These are phyloP conservation scores for Bergia puertoricense DNA, from an alignment of 92 coral and sea anemone species.

Conservation along the genomic window DNA sequence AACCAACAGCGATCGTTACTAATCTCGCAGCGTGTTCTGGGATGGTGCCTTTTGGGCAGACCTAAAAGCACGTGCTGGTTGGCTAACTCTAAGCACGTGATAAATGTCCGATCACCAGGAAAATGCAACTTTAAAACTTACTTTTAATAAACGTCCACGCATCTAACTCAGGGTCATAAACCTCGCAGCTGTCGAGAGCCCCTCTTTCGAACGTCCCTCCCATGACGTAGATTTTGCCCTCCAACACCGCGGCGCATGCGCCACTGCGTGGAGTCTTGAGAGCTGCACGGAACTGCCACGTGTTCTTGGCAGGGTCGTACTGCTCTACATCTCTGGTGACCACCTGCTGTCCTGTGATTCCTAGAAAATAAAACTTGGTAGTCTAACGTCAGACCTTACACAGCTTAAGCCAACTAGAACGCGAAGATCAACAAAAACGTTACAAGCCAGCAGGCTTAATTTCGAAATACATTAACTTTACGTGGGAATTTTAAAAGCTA, in stretches of 20 bases:
- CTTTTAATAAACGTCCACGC: slow-evolving; percentile 82
- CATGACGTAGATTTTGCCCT: slow-evolving; percentile 73
- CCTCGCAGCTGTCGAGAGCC: slow-evolving; percentile 82
- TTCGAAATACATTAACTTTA: no score
- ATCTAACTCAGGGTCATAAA: slow-evolving; percentile 69
- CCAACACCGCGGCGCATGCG: slow-evolving; percentile 88
- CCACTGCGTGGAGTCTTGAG: slow-evolving; percentile 88
- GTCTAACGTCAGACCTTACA: no score
- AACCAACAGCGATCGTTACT: no score
- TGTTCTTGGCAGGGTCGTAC: slow-evolving; percentile 73
- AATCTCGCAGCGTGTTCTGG: no score
- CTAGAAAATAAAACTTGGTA: slow-evolving; percentile 34
- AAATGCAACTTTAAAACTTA: slow-evolving; percentile 15
- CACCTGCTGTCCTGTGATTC: slow-evolving; percentile 65
- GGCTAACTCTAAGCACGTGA: no score
- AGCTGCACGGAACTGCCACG: slow-evolving; percentile 76
- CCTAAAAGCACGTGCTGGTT: no score
- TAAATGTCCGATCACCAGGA: no score
- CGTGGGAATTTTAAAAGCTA: no score
- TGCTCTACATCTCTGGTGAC: slow-evolving; percentile 76
- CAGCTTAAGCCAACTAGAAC: no score
- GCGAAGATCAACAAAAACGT: no score
- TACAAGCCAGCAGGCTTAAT: no score
- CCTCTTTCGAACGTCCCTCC: slow-evolving; percentile 78
- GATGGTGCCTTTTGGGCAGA: no score